Evolutionary conservation across 2,888 invertebrate species (phyloP), one percentile per base, ranked within the genome.

Genomic region (Perizoma flavofasciatum): DNA sequence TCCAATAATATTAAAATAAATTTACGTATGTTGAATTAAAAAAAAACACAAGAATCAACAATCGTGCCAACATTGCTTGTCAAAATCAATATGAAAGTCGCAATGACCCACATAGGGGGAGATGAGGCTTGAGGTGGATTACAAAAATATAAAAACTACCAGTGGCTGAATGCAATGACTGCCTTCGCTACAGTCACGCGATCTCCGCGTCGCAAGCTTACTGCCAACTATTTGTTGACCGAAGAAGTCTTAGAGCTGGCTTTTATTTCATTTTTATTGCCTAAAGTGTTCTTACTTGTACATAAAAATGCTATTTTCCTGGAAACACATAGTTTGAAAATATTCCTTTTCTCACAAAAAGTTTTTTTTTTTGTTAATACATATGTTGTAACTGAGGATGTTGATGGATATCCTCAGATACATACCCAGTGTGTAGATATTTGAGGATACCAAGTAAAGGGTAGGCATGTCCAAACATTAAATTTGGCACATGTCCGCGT

Each of bases 81-180:
- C 49, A 46, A 78, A 68, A 78, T 81, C 81, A 73, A 82, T 82
- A 82, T 62, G 61, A 66, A 69, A 78, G 79, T 83, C 80, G 85
- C 82, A 83, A 76, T 86, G 85, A 87, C 87, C 87, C 77, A 86
- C 70, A 82, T 80, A 78, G 72, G 78, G 80, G 74, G 83, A 84
- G 83, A 83, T 83, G 85, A 85, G 77, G 78, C 70, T 54, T 48
- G 50, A 55, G 61, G 53, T 57, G 57, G 53, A 47, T 57, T 57
- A 69, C 75, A 75, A 65, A 65, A 65, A 65, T 61, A 65, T 66
- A 59, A 62, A 68, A 70, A 68, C 63, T 66, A 65, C 60, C 68
- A 71, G 72, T 65, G 70, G 69, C 68, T 71, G 71, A 85, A 88
- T 92, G 91, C 91, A 92, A 86, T 88, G 90, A 90, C 88, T 90